Conservation (phyloP, 2,797 vertebrate species). For the Ataeniobius toweri region DNA sequence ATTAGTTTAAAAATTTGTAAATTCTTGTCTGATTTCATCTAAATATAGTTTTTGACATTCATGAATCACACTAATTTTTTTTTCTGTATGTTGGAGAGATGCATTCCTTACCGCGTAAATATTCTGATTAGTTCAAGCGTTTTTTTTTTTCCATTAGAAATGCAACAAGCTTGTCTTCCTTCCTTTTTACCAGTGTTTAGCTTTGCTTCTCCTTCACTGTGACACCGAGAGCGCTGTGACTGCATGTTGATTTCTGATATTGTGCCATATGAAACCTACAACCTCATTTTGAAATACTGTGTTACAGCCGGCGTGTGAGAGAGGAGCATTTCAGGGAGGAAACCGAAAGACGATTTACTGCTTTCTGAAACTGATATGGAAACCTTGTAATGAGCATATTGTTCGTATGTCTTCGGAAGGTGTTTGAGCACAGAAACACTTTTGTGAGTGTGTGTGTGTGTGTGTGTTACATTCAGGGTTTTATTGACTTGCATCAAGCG, state of each 20-base stretch:
- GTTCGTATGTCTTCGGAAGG: constrained; percentile 23
- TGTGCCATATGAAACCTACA: constrained; percentile 73
- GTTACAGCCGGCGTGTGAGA: constrained; percentile 53
- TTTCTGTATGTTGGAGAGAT: neutral
- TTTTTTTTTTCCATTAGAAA: neutral
- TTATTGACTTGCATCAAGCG: constrained; percentile 30
- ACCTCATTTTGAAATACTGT: constrained; percentile 74
- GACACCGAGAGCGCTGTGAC: constrained; percentile 36
- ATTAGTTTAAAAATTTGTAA: neutral
- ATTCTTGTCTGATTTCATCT: neutral
- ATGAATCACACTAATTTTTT: constrained; percentile 39
- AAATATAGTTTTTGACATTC: neutral
- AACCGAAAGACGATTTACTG: constrained; percentile 60
- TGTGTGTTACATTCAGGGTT: constrained; percentile 50
- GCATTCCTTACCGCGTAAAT: neutral
- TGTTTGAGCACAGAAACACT: constrained; percentile 32
- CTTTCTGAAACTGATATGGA: constrained; percentile 67
- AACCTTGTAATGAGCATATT: constrained; percentile 49
- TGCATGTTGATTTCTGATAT: constrained; percentile 57
- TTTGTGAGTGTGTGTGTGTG: neutral
- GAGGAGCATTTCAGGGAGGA: constrained; percentile 57
- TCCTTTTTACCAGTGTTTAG: constrained; percentile 7
- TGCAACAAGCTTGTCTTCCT: constrained; percentile 5
- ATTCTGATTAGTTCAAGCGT: neutral
- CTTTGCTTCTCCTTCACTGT: constrained; percentile 31